Evolutionary conservation across 2,888 invertebrate species (phyloP).

Genomic region (Spicauda simplicius): DNA sequence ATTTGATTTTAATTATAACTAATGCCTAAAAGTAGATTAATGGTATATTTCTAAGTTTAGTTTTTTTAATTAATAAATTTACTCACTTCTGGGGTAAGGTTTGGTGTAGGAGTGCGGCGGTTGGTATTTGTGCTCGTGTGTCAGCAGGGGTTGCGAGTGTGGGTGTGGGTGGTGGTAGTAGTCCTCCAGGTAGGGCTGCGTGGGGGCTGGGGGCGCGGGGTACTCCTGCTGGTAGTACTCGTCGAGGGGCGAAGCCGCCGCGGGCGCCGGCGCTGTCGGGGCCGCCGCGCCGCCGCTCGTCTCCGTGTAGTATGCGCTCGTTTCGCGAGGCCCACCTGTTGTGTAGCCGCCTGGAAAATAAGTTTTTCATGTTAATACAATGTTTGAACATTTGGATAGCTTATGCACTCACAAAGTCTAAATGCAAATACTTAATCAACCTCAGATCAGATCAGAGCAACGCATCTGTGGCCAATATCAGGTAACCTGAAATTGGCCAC

Average conservation of each 20-base stretch:
- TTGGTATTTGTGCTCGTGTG: conserved; percentile 88
- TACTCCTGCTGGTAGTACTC: conserved; percentile 83
- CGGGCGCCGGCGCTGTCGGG: conserved; percentile 61
- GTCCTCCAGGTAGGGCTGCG: conserved; percentile 88
- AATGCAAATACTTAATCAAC: no score
- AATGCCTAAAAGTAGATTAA: no score
- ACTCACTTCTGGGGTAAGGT: conserved; percentile 88
- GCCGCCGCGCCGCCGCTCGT: conserved; percentile 60
- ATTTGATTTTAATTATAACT: no score
- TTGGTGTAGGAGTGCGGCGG: conserved; percentile 88
- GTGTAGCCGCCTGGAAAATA: conserved; percentile 81
- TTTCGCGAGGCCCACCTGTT: conserved; percentile 82
- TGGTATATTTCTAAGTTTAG: no score
- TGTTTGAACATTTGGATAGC: no score
- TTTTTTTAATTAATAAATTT: no score
- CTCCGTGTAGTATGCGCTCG: conserved; percentile 80
- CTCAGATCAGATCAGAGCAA: no score
- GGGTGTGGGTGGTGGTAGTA: conserved; percentile 90
- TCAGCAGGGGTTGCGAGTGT: conserved; percentile 86
- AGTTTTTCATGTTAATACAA: no score
- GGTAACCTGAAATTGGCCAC: no score
- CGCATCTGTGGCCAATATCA: no score
- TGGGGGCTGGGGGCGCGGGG: conserved; percentile 75
- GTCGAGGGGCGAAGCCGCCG: conserved; percentile 76
- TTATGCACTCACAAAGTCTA: no score